Base-by-base conservation (phyloP, 2,113 vertebrate species). In the Tetrax tetrax region DNA sequence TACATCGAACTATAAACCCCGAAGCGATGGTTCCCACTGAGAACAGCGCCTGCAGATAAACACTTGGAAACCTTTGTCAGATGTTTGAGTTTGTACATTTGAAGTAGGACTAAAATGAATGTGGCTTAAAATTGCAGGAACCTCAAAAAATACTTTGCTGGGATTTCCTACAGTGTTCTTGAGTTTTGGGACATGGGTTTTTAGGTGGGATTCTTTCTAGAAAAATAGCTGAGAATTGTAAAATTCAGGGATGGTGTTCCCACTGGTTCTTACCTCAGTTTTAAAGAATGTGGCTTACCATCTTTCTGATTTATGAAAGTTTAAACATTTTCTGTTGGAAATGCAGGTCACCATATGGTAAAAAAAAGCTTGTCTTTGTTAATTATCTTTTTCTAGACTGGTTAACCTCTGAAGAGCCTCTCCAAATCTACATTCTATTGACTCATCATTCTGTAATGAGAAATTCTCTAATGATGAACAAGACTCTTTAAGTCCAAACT, bases 251-350 rank as follows among this genome's bases (percentile, higher is more conserved):
- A n/a, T 7, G 31, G 19, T 65, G 47, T 74, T 87, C 95, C 69
- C 72, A 37, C 20, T 54, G 69, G 63, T 50, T 87, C 64, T 78
- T 64, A 77, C 35, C 83, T 92, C 80, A 94, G 48, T 80, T 65
- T 10, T 70, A 76, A n/a, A 68, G 63, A 72, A 89, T 12, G 37
- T 57, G 50, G 43, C 41, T 81, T 77, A 61, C 45, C 53, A 29
- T 54, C 50, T 81, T 83, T 89, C 92, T 79, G 70, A 93, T 96
- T 81, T 94, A 70, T 61, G 47, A 45, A 94, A 94, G 51, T 89
- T 94, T 75, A 70, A 93, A 77, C 37, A 14, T 93, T 84, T 87
- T 93, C 87, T 91, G 78, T 35, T 87, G 74, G 51, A 78, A 93
- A 60, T 59, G 20, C 28, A 3, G 85, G 90, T 94, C 84, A 77